These are phyloP conservation scores for Hydriomena furcata DNA, from an alignment of 2,888 invertebrate genomes.

Conservation along the genomic window DNA sequence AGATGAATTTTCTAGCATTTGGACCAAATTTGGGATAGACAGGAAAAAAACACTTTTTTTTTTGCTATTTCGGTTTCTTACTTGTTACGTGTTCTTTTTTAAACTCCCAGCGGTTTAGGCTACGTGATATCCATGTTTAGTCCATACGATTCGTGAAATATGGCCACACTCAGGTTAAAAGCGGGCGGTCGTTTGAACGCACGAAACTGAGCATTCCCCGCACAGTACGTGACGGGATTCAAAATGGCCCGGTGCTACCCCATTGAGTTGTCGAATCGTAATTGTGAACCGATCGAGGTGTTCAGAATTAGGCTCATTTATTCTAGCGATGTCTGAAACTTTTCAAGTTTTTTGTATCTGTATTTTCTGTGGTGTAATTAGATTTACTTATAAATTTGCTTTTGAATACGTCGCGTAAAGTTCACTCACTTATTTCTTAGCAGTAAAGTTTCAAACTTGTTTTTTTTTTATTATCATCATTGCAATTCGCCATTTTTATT, in stretches of 20 bases:
- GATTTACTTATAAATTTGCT: no score
- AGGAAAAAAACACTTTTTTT: conserved; percentile 15
- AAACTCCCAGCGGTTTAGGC: conserved; percentile 6
- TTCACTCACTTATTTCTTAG: no score
- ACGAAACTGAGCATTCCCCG: conserved; percentile 10
- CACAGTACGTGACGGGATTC: conserved; percentile 31
- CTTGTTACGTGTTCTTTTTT: conserved; percentile 18
- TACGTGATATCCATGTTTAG: conserved; percentile 25
- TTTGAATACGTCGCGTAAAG: no score
- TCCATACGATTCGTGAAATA: conserved; percentile 27
- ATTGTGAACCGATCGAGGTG: conserved; percentile 31
- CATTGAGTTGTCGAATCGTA: conserved; percentile 30
- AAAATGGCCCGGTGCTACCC: conserved; percentile 14
- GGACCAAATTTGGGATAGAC: conserved; percentile 9
- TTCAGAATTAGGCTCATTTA: conserved; percentile 30
- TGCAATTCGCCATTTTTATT: no score
- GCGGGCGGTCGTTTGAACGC: conserved; percentile 22
- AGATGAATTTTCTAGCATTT: conserved; percentile 3
- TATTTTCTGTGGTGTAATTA: not conserved
- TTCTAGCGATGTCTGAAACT: conserved; percentile 11
- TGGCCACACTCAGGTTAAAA: conserved; percentile 26
- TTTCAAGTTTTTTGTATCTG: conserved; percentile 8
- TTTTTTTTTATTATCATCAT: no score
- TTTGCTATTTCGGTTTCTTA: conserved; percentile 13
- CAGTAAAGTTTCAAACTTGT: no score